These are phyloP conservation scores for Chascanopsetta lugubris DNA, from an alignment of 2,113 vertebrate genomes.

Conservation along the genomic window DNA sequence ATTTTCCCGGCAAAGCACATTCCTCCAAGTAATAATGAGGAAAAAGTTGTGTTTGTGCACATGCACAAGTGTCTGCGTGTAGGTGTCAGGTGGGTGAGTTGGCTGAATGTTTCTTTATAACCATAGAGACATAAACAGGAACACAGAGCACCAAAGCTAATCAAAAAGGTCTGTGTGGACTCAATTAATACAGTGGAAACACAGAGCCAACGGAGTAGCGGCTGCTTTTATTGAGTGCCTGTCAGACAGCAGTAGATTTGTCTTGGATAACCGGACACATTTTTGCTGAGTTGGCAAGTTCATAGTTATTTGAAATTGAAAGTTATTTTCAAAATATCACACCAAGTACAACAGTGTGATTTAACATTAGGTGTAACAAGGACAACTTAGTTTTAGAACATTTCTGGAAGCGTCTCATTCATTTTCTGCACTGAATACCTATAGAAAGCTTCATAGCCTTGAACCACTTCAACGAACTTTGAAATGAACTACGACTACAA, in stretches of 20 bases:
- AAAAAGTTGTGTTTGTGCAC: constrained; percentile 24
- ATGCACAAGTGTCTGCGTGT: background rate
- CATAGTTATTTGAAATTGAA: too few relatives aligned
- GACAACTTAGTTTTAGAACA: too few relatives aligned
- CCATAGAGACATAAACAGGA: constrained; percentile 9
- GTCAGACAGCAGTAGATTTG: background rate
- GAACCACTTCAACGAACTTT: too few relatives aligned
- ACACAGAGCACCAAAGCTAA: constrained; percentile 34
- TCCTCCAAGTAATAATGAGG: constrained; percentile 56
- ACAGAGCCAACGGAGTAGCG: background rate
- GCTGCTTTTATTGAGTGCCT: background rate
- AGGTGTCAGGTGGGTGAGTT: background rate
- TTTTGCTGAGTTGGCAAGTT: background rate
- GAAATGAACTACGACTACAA: too few relatives aligned
- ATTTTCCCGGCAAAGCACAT: constrained; percentile 58
- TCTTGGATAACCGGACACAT: background rate
- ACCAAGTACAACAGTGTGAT: background rate
- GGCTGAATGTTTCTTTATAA: constrained; percentile 1
- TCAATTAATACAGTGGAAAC: constrained; percentile 17
- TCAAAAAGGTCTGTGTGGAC: constrained; percentile 25
- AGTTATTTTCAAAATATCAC: background rate
- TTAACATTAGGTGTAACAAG: too few relatives aligned
- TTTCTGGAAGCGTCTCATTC: too few relatives aligned
- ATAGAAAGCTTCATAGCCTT: too few relatives aligned
- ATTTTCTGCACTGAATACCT: too few relatives aligned